Evolutionary conservation across 2,113 vertebrate genomes (phyloP).

Genomic region (Heterochromis multidens): DNA sequence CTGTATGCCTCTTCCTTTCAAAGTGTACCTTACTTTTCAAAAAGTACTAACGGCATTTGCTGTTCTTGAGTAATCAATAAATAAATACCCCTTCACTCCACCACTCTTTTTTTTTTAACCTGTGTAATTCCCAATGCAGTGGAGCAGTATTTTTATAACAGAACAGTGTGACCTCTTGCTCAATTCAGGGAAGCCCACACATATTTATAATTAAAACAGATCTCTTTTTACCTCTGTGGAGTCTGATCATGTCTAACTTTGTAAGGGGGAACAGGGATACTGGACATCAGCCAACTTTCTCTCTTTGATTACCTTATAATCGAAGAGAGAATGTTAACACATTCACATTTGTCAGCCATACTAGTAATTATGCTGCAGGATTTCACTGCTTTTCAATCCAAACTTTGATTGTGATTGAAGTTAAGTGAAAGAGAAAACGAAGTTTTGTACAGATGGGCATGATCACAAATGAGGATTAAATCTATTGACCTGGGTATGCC

Average conservation of each 20-base stretch:
- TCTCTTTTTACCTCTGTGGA: conserved; percentile 23
- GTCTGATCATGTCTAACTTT: conserved; percentile 11
- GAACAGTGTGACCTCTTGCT: conserved; percentile 14
- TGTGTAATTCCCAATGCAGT: background rate
- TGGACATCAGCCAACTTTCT: background rate
- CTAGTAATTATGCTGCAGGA: too few relatives aligned
- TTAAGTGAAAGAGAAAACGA: background rate
- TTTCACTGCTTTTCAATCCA: too few relatives aligned
- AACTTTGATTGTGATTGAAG: background rate
- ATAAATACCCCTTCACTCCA: conserved; percentile 22
- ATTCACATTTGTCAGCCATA: background rate
- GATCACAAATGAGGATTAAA: background rate
- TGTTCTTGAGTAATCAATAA: conserved; percentile 48
- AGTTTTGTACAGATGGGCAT: background rate
- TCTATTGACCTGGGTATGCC: background rate
- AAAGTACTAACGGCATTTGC: background rate
- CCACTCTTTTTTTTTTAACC: conserved; percentile 27
- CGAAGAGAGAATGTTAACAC: background rate
- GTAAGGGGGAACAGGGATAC: background rate
- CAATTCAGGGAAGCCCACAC: background rate
- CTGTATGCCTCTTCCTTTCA: background rate
- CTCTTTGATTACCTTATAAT: background rate
- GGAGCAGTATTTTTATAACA: background rate
- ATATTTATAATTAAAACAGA: conserved; percentile 37
- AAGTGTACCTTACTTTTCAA: background rate